These are phyloP conservation scores for Drosophila trapezifrons DNA, from an alignment of 1,140 invertebrate species.

Conservation along the genomic window DNA sequence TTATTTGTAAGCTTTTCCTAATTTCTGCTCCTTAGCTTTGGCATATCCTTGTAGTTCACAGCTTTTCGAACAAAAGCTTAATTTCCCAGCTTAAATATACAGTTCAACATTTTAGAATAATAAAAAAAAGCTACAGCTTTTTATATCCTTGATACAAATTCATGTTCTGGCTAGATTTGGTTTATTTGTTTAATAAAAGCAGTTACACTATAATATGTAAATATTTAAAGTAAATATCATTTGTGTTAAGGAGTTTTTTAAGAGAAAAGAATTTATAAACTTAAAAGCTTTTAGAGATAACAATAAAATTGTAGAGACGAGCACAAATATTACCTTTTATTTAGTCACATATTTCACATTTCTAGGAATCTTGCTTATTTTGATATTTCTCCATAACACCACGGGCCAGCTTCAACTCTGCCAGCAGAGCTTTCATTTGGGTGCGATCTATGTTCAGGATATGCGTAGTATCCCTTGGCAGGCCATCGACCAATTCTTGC, in stretches of 20 bases:
- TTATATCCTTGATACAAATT: too few relatives aligned
- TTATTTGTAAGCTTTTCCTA: background rate
- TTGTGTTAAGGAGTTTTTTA: too few relatives aligned
- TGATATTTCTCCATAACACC: slow-evolving; percentile 74
- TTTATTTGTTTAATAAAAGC: background rate
- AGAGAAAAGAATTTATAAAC: too few relatives aligned
- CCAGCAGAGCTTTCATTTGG: slow-evolving; percentile 67
- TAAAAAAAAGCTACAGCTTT: background rate
- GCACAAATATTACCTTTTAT: background rate
- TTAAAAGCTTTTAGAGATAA: too few relatives aligned
- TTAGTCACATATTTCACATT: background rate
- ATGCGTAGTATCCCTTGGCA: slow-evolving; percentile 75
- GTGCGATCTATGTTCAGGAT: slow-evolving; percentile 69
- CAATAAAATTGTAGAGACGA: background rate
- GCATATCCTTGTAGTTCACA: background rate
- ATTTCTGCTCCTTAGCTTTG: background rate
- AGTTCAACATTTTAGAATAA: background rate
- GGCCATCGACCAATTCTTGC: slow-evolving; percentile 78
- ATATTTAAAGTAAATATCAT: too few relatives aligned
- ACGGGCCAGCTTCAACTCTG: slow-evolving; percentile 70
- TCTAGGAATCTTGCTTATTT: slow-evolving; percentile 52
- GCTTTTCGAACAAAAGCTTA: background rate
- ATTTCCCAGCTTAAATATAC: background rate
- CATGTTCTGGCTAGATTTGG: too few relatives aligned
- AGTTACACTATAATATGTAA: too few relatives aligned